These are phyloP conservation scores for Athalia cordata DNA, from an alignment of 2,888 invertebrate genomes.

Conservation along the genomic window DNA sequence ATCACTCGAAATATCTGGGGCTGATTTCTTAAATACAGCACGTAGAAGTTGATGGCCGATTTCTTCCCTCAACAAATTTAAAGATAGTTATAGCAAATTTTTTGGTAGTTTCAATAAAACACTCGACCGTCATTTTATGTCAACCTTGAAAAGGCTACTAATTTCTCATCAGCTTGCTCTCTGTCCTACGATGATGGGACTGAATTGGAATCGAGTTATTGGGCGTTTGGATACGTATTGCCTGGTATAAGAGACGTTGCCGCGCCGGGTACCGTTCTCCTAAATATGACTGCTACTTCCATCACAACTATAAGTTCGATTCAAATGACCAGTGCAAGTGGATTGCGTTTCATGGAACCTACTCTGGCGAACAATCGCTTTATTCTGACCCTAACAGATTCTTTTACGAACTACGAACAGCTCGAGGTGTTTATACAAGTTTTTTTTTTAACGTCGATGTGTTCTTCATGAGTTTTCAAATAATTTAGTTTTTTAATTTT, in stretches of 20 bases:
- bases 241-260: conserved; percentile 45
- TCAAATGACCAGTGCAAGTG: conserved; percentile 6
- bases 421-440: conserved; percentile 49
- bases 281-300: conserved; percentile 24
- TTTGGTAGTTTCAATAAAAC: neutral
- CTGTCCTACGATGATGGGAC: conserved; percentile 48
- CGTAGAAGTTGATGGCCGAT: too few species aligned
- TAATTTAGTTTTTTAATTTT: conserved; percentile 26
- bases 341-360: conserved; percentile 21
- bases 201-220: neutral
- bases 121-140: neutral
- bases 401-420: conserved; percentile 52
- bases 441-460: neutral
- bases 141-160: neutral
- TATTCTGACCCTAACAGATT: conserved; percentile 48
- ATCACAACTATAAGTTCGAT: conserved; percentile 3
- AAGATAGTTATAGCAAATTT: too few species aligned
- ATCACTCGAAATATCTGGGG: too few species aligned
- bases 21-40: too few species aligned
- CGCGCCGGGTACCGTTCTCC: conserved; percentile 41
- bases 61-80: too few species aligned
- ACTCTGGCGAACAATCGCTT: conserved; percentile 24
- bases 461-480: neutral
- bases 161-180: conserved; percentile 42
- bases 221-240: conserved; percentile 31